These are phyloP conservation scores for Okamejei kenojei DNA, from an alignment of 2,797 vertebrate genomes.

Conservation along the genomic window DNA sequence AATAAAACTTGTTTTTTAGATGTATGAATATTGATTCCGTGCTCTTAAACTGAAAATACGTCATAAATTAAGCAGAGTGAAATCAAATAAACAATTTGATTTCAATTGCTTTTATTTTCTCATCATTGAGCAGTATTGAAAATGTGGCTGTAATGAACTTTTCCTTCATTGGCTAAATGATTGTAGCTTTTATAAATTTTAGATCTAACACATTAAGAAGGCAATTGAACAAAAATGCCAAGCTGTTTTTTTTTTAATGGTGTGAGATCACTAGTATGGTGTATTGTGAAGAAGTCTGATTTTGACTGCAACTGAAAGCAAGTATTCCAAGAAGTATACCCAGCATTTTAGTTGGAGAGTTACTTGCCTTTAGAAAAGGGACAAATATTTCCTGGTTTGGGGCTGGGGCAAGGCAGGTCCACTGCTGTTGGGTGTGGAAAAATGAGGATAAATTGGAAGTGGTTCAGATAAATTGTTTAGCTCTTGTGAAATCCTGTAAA, in stretches of 20 bases:
- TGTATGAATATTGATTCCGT: not conserved
- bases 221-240: not conserved
- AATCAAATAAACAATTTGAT: no score
- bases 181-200: not conserved
- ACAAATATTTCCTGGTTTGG: not conserved
- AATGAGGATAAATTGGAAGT: not conserved
- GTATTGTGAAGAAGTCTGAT: not conserved
- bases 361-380: not conserved
- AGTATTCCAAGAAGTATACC: not conserved
- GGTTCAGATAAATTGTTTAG: not conserved
- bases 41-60: not conserved
- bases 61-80: not conserved
- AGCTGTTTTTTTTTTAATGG: not conserved
- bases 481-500: no score
- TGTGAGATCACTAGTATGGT: not conserved
- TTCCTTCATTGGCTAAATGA: not conserved
- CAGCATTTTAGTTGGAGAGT: not conserved
- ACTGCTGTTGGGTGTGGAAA: no score
- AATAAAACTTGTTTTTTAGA: not conserved
- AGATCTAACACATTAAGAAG: not conserved
- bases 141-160: not conserved
- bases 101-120: not conserved
- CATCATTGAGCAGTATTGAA: not conserved
- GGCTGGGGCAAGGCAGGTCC: not conserved
- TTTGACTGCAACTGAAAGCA: not conserved